Percentiles rank a stretch among this genome's conserved stretches.
phyloP scores from a whole-genome alignment of 2,797 vertebrate genomes.

The Brotula barbata region DNA sequence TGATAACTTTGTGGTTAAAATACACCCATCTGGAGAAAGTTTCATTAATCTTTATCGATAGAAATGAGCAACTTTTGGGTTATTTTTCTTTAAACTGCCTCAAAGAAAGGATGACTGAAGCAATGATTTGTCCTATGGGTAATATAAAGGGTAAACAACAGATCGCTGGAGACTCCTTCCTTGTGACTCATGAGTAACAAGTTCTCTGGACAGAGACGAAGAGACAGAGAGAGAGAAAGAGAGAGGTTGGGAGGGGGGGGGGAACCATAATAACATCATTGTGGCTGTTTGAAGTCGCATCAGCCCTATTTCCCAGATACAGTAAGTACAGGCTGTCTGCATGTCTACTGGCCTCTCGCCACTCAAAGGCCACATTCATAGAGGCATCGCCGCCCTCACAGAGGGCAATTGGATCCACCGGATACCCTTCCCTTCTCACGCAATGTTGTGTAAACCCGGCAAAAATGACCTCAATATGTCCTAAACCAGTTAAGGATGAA shows the following conservation, averaged over 20 bases:
- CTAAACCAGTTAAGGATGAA: slow-evolving; percentile 74
- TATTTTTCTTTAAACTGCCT: slow-evolving; percentile 16
- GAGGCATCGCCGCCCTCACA: slow-evolving; percentile 69
- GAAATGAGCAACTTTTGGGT: slow-evolving; percentile 18
- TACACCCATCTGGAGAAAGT: background rate
- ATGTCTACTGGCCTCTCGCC: slow-evolving; percentile 74
- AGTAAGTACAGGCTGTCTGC: slow-evolving; percentile 76
- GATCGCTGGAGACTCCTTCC: slow-evolving; percentile 57
- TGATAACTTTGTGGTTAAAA: slow-evolving; percentile 18
- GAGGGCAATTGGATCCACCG: slow-evolving; percentile 78
- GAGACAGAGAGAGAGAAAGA: slow-evolving; percentile 6
- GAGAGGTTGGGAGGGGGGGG: slow-evolving; percentile 16
- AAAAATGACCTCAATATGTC: slow-evolving; percentile 77
- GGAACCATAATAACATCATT: slow-evolving; percentile 76
- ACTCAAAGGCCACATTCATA: slow-evolving; percentile 82
- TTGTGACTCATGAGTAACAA: slow-evolving; percentile 68
- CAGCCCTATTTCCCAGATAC: slow-evolving; percentile 76
- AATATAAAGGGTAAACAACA: slow-evolving; percentile 59
- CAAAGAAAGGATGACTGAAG: slow-evolving; percentile 20
- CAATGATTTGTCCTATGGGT: slow-evolving; percentile 38
- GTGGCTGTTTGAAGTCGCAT: slow-evolving; percentile 79
- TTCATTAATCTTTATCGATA: slow-evolving; percentile 4
- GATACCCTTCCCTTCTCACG: slow-evolving; percentile 77
- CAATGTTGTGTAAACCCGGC: slow-evolving; percentile 76
- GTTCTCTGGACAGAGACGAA: slow-evolving; percentile 52